A percentile compares a stretch with the other conserved stretches of the same genome.
Conservation (phyloP, 2,113 vertebrate species). For the Pagrus major region DNA sequence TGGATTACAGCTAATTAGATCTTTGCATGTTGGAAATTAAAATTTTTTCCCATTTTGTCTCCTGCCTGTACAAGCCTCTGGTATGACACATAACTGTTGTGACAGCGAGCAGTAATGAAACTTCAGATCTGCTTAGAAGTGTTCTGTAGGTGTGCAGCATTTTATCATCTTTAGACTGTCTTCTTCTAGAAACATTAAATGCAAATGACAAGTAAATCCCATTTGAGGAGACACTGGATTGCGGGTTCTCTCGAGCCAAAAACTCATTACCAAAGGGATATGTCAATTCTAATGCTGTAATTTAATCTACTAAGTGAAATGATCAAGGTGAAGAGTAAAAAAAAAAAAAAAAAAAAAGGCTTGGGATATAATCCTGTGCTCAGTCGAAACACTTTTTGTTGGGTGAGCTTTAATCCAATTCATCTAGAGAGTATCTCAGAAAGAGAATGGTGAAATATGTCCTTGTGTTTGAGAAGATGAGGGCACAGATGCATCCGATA, state of each 20-base stretch:
- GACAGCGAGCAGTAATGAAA: not conserved
- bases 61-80: not conserved
- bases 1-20: not conserved
- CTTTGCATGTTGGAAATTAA: not conserved
- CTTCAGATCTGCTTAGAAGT: not conserved
- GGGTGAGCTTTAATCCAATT: conserved; percentile 58
- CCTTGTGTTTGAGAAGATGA: conserved; percentile 35
- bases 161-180: conserved; percentile 3
- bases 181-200: conserved; percentile 30
- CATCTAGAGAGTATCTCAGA: conserved; percentile 36
- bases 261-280: conserved; percentile 13
- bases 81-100: not conserved
- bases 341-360: conserved; percentile 23
- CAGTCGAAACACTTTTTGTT: conserved; percentile 33
- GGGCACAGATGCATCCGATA: conserved; percentile 19
- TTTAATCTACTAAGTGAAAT: conserved; percentile 60
- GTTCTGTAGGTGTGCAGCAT: not conserved
- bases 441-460: conserved; percentile 22
- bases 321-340: conserved; percentile 30
- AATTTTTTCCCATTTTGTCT: not conserved
- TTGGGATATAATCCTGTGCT: conserved; percentile 42
- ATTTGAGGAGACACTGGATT: conserved; percentile 38
- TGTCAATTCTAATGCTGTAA: conserved; percentile 30
- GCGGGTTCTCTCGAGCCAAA: conserved; percentile 10
- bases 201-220: conserved; percentile 40